These are phyloP conservation scores for Drosophila subobscura DNA, from an alignment of 1,140 invertebrate species.

Conservation along the genomic window DNA sequence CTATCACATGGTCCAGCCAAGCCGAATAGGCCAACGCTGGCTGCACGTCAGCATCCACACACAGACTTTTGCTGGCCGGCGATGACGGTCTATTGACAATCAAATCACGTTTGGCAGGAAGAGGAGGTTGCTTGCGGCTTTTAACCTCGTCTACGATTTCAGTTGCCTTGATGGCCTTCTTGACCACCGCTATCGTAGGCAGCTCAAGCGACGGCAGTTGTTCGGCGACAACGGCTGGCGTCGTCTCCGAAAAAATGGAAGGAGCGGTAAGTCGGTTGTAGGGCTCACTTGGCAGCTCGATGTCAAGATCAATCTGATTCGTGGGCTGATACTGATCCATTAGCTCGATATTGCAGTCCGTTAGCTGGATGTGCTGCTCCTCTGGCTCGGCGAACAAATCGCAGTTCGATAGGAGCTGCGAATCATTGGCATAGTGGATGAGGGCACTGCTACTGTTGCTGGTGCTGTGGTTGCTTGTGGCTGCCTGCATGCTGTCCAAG, in stretches of 20 bases:
- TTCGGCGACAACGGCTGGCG: conserved; percentile 27
- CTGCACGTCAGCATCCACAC: conserved; percentile 22
- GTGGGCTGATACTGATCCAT: conserved; percentile 80
- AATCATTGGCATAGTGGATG: conserved; percentile 65
- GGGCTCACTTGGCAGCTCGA: conserved; percentile 63
- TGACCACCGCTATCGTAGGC: conserved; percentile 66
- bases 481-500: conserved; percentile 51
- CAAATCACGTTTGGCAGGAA: conserved; percentile 64
- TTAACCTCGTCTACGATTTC: conserved; percentile 67
- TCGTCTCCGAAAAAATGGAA: conserved; percentile 41
- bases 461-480: conserved; percentile 10
- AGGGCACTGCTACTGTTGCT: conserved; percentile 38
- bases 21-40: conserved; percentile 64
- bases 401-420: conserved; percentile 67
- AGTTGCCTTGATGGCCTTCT: conserved; percentile 61
- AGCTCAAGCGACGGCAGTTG: conserved; percentile 65
- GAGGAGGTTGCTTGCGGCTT: conserved; percentile 52
- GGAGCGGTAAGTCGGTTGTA: conserved; percentile 62
- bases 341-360: conserved; percentile 78
- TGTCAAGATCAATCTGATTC: conserved; percentile 76
- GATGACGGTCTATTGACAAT: conserved; percentile 52
- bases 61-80: conserved; percentile 19
- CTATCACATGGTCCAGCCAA: conserved; percentile 78
- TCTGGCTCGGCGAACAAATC: conserved; percentile 53
- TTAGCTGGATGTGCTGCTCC: conserved; percentile 59